Evolutionary conservation across 2,888 invertebrate species (phyloP).

Genomic region (Malthinus seriepunctatus): DNA sequence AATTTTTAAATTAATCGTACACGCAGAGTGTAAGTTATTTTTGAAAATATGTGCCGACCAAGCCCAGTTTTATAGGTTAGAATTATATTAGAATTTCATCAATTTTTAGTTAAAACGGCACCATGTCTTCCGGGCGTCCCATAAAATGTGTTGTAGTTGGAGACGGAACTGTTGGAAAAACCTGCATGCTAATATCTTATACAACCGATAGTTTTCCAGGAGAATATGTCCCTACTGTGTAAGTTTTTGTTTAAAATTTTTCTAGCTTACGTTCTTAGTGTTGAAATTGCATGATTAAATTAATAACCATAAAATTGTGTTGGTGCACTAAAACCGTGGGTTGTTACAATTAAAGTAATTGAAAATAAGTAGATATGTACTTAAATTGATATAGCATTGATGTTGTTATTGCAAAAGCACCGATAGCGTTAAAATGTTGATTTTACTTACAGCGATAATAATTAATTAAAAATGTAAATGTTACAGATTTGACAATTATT

Average conservation of each 20-base stretch:
- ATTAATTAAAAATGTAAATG: neutral
- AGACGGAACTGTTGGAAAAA: slow-evolving; percentile 93
- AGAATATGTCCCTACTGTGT: slow-evolving; percentile 95
- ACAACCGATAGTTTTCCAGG: slow-evolving; percentile 92
- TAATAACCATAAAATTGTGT: too few relatives aligned
- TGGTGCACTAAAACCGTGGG: too few relatives aligned
- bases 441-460: neutral
- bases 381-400: neutral
- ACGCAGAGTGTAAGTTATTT: slow-evolving; percentile 11
- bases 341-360: too few relatives aligned
- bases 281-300: too few relatives aligned
- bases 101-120: slow-evolving; percentile 13
- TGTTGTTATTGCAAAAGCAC: neutral
- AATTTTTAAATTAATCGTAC: slow-evolving; percentile 7
- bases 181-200: slow-evolving; percentile 92
- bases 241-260: slow-evolving; percentile 56
- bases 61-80: slow-evolving; percentile 36
- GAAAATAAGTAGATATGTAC: too few relatives aligned
- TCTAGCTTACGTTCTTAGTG: neutral
- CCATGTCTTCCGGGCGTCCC: slow-evolving; percentile 90
- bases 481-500: slow-evolving; percentile 95
- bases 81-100: slow-evolving; percentile 13
- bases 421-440: neutral
- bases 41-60: slow-evolving; percentile 18
- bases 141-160: slow-evolving; percentile 93